Evolutionary conservation across 2,797 vertebrate species (phyloP).

Genomic region (Dicrostonyx torquatus): DNA sequence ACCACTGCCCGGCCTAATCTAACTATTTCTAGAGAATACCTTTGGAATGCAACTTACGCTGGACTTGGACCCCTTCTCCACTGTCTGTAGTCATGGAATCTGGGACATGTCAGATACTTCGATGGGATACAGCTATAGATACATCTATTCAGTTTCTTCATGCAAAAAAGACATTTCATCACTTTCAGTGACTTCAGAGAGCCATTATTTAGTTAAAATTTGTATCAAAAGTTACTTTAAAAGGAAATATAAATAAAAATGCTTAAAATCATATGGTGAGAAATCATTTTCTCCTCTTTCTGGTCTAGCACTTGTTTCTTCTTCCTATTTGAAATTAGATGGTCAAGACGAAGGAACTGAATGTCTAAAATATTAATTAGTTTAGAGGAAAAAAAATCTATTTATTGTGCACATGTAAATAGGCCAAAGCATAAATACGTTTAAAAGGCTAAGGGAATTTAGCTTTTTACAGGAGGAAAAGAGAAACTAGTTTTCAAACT

Average conservation of each 20-base stretch:
- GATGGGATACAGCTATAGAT: background rate
- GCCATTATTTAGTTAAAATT: constrained; percentile 15
- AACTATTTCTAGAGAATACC: background rate
- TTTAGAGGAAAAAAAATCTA: background rate
- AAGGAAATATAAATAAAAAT: background rate
- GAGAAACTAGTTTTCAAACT: constrained; percentile 29
- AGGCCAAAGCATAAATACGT: background rate
- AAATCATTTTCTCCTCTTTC: background rate
- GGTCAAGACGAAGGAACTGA: constrained; percentile 14
- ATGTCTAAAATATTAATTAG: constrained; percentile 39
- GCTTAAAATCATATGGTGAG: background rate
- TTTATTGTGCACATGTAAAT: background rate
- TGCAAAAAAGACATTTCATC: background rate
- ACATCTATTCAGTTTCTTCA: background rate
- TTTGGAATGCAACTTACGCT: background rate
- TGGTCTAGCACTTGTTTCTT: background rate
- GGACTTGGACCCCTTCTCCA: background rate
- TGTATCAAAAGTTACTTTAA: constrained; percentile 21
- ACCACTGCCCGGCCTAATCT: too few relatives aligned
- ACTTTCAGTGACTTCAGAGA: background rate
- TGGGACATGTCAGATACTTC: background rate
- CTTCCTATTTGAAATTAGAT: constrained; percentile 33
- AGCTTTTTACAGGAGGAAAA: background rate
- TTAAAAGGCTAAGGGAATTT: constrained; percentile 1
- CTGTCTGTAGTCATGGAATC: background rate